Evolutionary conservation across 2,113 vertebrate genomes (phyloP).

Genomic region (Echinops telfairi): DNA sequence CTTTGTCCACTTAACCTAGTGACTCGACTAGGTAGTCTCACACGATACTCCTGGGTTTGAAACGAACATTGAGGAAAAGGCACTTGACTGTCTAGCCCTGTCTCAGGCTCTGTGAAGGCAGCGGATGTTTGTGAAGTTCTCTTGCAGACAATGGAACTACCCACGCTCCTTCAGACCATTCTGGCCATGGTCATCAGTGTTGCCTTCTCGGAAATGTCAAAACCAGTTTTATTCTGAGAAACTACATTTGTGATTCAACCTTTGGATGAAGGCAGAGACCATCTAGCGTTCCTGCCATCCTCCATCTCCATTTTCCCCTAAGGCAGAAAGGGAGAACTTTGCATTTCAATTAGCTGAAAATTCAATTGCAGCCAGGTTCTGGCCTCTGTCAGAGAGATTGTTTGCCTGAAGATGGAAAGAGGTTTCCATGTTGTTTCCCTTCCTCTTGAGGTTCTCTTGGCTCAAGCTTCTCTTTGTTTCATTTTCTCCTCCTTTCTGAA

Average conservation of each 20-base stretch:
- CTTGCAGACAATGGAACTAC: background rate
- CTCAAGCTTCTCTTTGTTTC: background rate
- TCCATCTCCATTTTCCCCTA: slow-evolving; percentile 5
- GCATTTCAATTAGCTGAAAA: slow-evolving; percentile 57
- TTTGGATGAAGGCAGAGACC: slow-evolving; percentile 4
- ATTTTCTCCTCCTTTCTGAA: background rate
- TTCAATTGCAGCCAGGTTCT: background rate
- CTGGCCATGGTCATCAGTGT: background rate
- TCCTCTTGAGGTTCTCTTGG: background rate
- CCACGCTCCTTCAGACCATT: background rate
- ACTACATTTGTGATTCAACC: background rate
- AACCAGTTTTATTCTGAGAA: background rate
- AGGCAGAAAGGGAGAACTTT: background rate
- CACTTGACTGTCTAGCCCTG: background rate
- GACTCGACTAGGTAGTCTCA: background rate
- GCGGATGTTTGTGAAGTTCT: background rate
- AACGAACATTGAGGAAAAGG: background rate
- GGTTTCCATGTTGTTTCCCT: background rate
- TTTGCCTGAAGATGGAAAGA: background rate
- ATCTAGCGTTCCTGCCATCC: background rate
- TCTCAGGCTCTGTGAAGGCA: background rate
- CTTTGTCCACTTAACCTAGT: background rate
- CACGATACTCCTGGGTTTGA: background rate
- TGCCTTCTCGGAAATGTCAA: background rate
- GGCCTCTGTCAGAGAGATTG: background rate